phyloP scores from a whole-genome alignment of 35 echinoderm and acorn worm species.

The Patiria miniata region DNA sequence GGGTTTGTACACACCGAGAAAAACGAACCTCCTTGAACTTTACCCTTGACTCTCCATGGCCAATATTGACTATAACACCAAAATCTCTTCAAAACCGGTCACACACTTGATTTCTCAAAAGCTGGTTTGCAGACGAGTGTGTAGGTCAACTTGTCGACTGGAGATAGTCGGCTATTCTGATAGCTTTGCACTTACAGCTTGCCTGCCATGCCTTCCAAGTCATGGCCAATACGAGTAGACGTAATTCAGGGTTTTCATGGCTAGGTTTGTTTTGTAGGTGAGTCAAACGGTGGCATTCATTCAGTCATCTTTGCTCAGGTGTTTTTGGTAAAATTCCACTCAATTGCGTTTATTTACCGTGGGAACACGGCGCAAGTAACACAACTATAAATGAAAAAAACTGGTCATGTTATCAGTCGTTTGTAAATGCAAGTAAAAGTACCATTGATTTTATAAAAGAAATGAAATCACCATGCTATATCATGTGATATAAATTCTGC shows the following conservation, averaged over 20 bases:
- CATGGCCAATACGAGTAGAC: neutral
- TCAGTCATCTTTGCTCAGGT: conserved; percentile 6
- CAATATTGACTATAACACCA: conserved; percentile 26
- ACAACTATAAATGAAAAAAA: neutral
- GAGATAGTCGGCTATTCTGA: conserved; percentile 8
- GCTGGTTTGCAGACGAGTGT: conserved; percentile 1
- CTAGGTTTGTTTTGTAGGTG: neutral
- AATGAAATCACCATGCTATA: too few species aligned
- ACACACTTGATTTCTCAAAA: conserved; percentile 18
- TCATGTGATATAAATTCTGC: too few species aligned
- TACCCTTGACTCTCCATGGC: neutral
- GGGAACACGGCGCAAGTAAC: neutral
- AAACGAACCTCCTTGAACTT: conserved; percentile 11
- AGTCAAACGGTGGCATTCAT: conserved; percentile 13
- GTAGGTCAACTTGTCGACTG: conserved; percentile 21
- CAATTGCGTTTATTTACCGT: neutral
- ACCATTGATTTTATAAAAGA: too few species aligned
- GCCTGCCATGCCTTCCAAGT: neutral
- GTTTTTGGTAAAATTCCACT: neutral
- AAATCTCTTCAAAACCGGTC: conserved; percentile 29
- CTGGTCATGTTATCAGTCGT: too few species aligned
- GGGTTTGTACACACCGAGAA: conserved; percentile 3
- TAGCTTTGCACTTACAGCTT: conserved; percentile 4
- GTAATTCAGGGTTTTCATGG: neutral
- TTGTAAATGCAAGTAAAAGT: too few species aligned